A percentile compares a stretch with the other conserved stretches of the same genome.
phyloP scores from a whole-genome alignment of 2,797 vertebrate genomes.

The Pangasius larnaudii region DNA sequence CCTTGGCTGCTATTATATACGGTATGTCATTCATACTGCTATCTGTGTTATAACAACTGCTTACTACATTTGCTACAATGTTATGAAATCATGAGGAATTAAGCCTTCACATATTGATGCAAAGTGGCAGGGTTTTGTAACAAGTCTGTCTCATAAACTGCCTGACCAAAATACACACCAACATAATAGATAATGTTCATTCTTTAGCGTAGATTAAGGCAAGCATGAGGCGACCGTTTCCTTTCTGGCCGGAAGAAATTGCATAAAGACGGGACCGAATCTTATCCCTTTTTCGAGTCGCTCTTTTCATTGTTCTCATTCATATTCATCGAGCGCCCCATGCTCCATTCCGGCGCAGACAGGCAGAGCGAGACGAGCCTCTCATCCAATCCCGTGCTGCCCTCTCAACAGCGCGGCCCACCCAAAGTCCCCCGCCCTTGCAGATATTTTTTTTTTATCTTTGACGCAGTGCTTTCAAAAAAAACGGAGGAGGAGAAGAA shows the following conservation, averaged over 20 bases:
- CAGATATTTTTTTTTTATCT: constrained; percentile 66
- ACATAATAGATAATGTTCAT: constrained; percentile 31
- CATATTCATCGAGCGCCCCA: constrained; percentile 73
- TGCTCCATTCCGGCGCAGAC: constrained; percentile 68
- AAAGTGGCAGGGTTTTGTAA: background rate
- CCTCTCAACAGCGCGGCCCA: constrained; percentile 59
- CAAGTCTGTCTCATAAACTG: constrained; percentile 13
- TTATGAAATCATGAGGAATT: background rate
- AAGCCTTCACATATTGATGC: background rate
- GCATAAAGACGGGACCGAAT: constrained; percentile 32
- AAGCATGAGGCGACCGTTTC: background rate
- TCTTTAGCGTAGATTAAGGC: background rate
- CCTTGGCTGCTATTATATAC: constrained; percentile 63
- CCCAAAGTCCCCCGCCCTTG: constrained; percentile 64
- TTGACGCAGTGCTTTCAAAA: constrained; percentile 79
- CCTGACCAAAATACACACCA: constrained; percentile 40
- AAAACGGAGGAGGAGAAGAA: constrained; percentile 59
- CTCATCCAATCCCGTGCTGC: constrained; percentile 68
- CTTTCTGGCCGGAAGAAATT: constrained; percentile 49
- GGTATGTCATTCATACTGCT: background rate
- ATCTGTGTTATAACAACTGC: background rate
- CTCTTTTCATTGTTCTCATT: constrained; percentile 75
- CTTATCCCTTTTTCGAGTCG: constrained; percentile 55
- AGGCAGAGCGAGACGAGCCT: constrained; percentile 59
- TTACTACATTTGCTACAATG: background rate